phyloP scores from a whole-genome alignment of 2,888 invertebrate genomes.

The Tenthredo scrophulariae region DNA sequence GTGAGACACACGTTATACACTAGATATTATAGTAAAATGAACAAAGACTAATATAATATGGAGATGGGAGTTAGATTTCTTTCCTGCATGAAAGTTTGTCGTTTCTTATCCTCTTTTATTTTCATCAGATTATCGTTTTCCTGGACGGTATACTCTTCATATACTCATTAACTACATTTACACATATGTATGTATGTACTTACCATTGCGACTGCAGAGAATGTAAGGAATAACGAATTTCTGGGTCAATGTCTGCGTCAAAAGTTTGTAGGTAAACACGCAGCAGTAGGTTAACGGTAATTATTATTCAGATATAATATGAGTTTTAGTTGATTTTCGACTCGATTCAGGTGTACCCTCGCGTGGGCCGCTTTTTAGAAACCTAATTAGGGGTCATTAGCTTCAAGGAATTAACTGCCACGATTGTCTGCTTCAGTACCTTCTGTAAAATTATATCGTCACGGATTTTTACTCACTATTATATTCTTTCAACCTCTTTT shows the following conservation, averaged over 20 bases:
- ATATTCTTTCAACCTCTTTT: neutral
- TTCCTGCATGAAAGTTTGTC: constrained; percentile 9
- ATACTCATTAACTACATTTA: neutral
- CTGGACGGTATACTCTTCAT: neutral
- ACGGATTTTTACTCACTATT: constrained; percentile 3
- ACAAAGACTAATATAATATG: neutral
- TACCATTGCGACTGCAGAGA: neutral
- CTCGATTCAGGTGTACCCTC: neutral
- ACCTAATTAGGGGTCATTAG: constrained; percentile 47
- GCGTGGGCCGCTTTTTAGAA: constrained; percentile 18
- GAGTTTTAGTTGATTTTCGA: constrained; percentile 24
- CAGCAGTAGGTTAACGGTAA: constrained; percentile 29
- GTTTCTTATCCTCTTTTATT: constrained; percentile 11
- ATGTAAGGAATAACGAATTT: constrained; percentile 42
- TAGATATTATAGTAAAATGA: constrained; percentile 6
- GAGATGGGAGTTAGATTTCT: neutral
- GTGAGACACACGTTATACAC: neutral
- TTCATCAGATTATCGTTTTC: neutral
- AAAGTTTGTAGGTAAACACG: constrained; percentile 43
- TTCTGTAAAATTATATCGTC: constrained; percentile 11
- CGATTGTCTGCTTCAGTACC: constrained; percentile 32
- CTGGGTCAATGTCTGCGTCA: constrained; percentile 49
- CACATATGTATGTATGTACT: neutral
- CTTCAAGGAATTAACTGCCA: constrained; percentile 8
- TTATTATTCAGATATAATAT: neutral